phyloP scores from a whole-genome alignment of 2,113 vertebrate species.

The Odontesthes bonariensis region DNA sequence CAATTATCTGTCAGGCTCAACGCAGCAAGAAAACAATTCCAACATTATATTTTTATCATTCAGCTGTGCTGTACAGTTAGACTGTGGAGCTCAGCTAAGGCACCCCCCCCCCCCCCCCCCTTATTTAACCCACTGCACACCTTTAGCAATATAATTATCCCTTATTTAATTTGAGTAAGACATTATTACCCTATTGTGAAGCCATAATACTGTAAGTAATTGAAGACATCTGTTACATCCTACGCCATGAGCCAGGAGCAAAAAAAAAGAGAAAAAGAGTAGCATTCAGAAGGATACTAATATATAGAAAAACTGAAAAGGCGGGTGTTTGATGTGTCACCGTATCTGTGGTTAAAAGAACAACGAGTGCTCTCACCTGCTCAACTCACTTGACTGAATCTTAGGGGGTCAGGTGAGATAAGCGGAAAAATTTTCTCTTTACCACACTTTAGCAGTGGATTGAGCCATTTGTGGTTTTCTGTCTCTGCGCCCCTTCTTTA shows the following conservation, averaged over 20 bases:
- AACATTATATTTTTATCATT: slow-evolving; percentile 44
- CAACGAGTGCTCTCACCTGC: too few species aligned
- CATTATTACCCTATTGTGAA: slow-evolving; percentile 11
- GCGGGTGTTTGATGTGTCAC: too few species aligned
- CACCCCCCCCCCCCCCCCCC: slow-evolving; percentile 4
- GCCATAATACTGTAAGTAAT: slow-evolving; percentile 15
- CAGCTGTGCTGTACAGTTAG: slow-evolving; percentile 41
- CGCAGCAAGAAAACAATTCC: slow-evolving; percentile 48
- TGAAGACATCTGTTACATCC: slow-evolving; percentile 25
- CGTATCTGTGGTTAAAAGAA: too few species aligned
- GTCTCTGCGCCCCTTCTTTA: too few species aligned
- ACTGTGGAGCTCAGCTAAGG: slow-evolving; percentile 13
- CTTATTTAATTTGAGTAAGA: slow-evolving; percentile 32
- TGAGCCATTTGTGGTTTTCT: too few species aligned
- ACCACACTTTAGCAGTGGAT: too few species aligned
- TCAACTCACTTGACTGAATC: too few species aligned
- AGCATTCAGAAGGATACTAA: neutral
- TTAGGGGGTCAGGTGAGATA: too few species aligned
- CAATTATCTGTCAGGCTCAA: slow-evolving; percentile 60
- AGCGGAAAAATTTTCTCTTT: too few species aligned
- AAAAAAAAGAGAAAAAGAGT: slow-evolving; percentile 4
- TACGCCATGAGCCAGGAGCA: neutral
- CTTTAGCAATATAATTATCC: slow-evolving; percentile 32
- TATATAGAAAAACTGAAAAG: neutral
- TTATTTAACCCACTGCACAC: slow-evolving; percentile 10